Evolutionary conservation across 2,888 invertebrate genomes (phyloP), one percentile per base, ranked within the genome.

Genomic region (Acronicta aceris): DNA sequence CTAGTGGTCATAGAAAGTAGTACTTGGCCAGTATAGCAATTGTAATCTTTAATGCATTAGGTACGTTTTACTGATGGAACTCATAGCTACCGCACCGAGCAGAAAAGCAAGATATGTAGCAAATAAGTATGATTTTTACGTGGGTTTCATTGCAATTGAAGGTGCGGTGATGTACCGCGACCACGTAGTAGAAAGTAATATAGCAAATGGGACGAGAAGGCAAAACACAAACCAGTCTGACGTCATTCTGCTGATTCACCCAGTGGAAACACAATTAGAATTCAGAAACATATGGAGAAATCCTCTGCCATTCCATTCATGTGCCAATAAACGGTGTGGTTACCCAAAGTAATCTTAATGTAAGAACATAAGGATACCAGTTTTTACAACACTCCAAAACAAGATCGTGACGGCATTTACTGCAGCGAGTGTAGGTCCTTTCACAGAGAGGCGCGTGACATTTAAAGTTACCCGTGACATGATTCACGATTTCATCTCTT

Each of bases 391-490:
- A 81, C 81, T 81, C 79, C 77, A 78, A 85, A 87, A 85, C 80
- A 79, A 84, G 81, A 90, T 89, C 89, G 86, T 89, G 89, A 88
- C 88, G 89, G 85, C 86, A 89, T 92, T 91, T 89, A 84, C 81
- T 81, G 81, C 82, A 83, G 72, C 72, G 81, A 82, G 77, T 76
- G 79, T 79, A 83, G 81, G 81, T 81, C 89, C 89, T 90, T 90
- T 90, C 88, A 89, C 88, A 82, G 79, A 76, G 74, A 73, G 61
- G 65, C 73, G 70, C 81, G 82, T 89, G 90, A 86, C 90, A 92
- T 93, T 93, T 89, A 84, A 84, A 82, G 84, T 75, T 69, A 81
- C 75, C 79, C 72, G 73, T 81, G 79, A 83, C 82, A 83, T 79
- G 78, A 82, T 79, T 82, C 81, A 81, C 81, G 79, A 82, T 68